phyloP scores from a whole-genome alignment of 2,797 vertebrate genomes.

The Lacerta agilis region DNA sequence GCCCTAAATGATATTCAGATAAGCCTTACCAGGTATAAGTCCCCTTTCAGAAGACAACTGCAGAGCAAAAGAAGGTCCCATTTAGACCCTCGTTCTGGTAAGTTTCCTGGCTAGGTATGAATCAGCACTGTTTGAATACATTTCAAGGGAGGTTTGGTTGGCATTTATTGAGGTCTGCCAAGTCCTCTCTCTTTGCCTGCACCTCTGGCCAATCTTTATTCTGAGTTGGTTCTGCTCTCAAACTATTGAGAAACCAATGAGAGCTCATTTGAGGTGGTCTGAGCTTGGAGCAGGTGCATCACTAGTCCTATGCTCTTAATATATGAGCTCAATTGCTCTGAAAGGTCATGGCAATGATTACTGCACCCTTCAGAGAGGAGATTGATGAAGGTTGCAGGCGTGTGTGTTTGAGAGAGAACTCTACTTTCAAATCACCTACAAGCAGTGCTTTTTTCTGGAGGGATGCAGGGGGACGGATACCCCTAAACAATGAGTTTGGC shows the following conservation, averaged over 20 bases:
- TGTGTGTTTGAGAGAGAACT: not conserved
- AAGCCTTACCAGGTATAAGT: not conserved
- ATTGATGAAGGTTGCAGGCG: not conserved
- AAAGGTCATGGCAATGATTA: not conserved
- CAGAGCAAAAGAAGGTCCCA: not conserved
- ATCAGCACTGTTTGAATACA: not conserved
- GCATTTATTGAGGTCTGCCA: not conserved
- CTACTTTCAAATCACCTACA: not conserved
- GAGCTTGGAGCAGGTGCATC: not conserved
- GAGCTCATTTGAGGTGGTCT: not conserved
- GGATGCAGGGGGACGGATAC: no score
- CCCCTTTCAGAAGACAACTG: not conserved
- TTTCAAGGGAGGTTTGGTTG: not conserved
- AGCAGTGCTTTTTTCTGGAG: no score
- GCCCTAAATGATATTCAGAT: not conserved
- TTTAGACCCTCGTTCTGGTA: not conserved
- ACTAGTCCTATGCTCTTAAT: not conserved
- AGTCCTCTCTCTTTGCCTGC: not conserved
- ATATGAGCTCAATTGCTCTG: not conserved
- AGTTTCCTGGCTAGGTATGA: not conserved
- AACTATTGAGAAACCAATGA: not conserved
- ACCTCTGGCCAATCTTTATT: not conserved
- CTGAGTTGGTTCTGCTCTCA: not conserved
- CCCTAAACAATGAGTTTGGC: no score
- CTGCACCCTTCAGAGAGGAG: not conserved